Base-by-base conservation (phyloP, 2,797 vertebrate species). In the Galago senegalensis region DNA sequence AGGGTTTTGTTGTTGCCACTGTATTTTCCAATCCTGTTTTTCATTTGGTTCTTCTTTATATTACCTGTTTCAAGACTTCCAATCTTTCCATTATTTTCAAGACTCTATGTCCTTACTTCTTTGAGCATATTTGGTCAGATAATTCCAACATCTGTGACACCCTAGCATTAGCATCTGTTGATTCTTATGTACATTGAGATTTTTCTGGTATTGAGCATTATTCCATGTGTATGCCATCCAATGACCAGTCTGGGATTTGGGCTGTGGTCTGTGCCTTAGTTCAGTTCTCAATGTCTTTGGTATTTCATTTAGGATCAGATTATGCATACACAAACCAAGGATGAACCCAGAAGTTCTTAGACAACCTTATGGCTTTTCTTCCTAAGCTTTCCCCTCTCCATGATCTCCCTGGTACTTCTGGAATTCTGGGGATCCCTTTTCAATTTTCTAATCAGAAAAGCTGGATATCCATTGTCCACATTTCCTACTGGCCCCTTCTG, bases 251-350 rank as follows among this genome's bases (percentile, higher is more conserved):
- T 82, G 70, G 23, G 10, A 46, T 43, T 31, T 70, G 70, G 56
- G 31, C 61, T 91, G 69, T 63, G n/a, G 18, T 67, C 82, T 76
- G 10, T 25, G 13, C 18, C 56, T 65, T 43, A 56, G 13, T 65
- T 95, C 60, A 87, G 69, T 76, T 93, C 60, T 89, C 75, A 81
- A 58, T 83, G 60, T 90, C 27, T 86, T 77, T 63, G 21, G 29
- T 56, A 43, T 29, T 27, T n/a, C 69, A 23, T 49, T 77, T 53
- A 80, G 40, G 43, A 46, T 77, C 63, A 86, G 61, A 80, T 63
- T 17, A 10, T n/a, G 29, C 27, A 53, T 61, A 17, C 27, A 63
- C 27, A 83, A 40, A 49, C 83, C 65, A 76, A 70, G 17, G 56
- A 18, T 31, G 25, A 94, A 7, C 37, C 49, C 61, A 61, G 10